These are phyloP conservation scores for Chloroclysta siterata DNA, from an alignment of 2,888 invertebrate species.

Conservation along the genomic window DNA sequence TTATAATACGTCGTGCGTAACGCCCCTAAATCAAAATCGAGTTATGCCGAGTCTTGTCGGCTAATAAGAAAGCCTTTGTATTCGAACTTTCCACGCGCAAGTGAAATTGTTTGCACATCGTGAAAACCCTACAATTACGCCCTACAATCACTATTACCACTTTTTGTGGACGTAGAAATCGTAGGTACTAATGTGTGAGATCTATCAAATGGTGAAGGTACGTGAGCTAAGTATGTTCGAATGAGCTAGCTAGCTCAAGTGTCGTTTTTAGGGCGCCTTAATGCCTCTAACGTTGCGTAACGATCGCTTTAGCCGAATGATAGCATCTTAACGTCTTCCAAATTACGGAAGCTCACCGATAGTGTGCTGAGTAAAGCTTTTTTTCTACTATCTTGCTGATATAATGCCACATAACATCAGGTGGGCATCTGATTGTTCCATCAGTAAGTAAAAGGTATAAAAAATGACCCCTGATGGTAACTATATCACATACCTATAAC, in stretches of 20 bases:
- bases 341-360: too few relatives aligned
- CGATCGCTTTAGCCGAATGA: too few relatives aligned
- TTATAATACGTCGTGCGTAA: background rate
- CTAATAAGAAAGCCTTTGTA: constrained; percentile 34
- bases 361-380: too few relatives aligned
- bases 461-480: too few relatives aligned
- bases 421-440: too few relatives aligned
- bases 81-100: constrained; percentile 59
- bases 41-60: background rate
- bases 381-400: too few relatives aligned
- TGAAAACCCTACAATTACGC: constrained; percentile 61
- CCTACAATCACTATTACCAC: constrained; percentile 48
- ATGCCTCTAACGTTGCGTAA: too few relatives aligned
- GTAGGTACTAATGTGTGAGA: constrained; percentile 26
- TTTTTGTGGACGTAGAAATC: constrained; percentile 28
- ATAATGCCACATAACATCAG: too few relatives aligned
- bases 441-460: too few relatives aligned
- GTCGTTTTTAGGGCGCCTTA: too few relatives aligned
- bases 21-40: background rate
- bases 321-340: too few relatives aligned
- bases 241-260: background rate
- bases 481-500: too few relatives aligned
- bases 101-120: constrained; percentile 65
- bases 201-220: constrained; percentile 22
- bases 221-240: constrained; percentile 14